These are phyloP conservation scores for Belgica antarctica DNA, from an alignment of 2,888 invertebrate genomes.

Conservation along the genomic window DNA sequence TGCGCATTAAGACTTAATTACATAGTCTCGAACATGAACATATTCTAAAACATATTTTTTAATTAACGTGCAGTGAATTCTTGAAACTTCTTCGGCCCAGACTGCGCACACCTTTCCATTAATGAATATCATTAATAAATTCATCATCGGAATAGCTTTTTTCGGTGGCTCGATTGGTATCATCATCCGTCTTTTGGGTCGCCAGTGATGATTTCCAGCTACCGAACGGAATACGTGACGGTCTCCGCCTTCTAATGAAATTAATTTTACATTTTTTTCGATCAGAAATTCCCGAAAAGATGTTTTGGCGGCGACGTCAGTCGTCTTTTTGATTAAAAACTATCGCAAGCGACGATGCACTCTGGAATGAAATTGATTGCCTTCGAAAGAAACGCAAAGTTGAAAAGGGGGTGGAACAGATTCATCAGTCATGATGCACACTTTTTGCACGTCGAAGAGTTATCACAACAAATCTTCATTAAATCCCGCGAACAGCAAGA, in stretches of 20 bases:
- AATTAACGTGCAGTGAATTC: too few relatives aligned
- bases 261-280: constrained; percentile 16
- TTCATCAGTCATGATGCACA: not conserved
- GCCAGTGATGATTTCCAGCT: constrained; percentile 34
- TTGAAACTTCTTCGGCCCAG: too few relatives aligned
- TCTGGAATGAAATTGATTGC: not conserved
- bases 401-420: not conserved
- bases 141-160: not conserved
- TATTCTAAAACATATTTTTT: too few relatives aligned
- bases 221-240: constrained; percentile 45
- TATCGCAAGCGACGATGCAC: not conserved
- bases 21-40: too few relatives aligned
- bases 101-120: not conserved
- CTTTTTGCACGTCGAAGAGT: not conserved
- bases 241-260: constrained; percentile 43
- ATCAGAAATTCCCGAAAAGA: not conserved
- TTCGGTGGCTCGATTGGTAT: not conserved
- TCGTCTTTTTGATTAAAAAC: not conserved
- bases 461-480: constrained; percentile 9
- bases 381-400: not conserved
- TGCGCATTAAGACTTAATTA: too few relatives aligned
- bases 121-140: not conserved
- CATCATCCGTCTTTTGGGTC: not conserved
- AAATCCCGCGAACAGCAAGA: not conserved
- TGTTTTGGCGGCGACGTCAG: not conserved